phyloP scores from a whole-genome alignment of 1,140 invertebrate species.

The Stegodyphus mimosarum region DNA sequence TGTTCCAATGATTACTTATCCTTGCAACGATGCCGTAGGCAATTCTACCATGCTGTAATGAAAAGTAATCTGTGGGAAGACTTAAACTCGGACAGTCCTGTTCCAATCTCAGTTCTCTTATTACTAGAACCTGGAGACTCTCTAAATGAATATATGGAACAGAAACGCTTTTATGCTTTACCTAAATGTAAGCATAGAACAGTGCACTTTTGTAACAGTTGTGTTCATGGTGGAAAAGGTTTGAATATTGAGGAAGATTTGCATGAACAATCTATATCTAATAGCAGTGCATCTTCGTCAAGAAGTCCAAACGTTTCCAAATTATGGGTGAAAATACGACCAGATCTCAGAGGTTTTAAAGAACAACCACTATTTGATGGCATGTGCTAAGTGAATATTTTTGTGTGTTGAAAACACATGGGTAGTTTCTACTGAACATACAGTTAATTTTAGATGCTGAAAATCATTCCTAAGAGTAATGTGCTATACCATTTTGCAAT shows the following conservation, averaged over 20 bases:
- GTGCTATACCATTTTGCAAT: too few relatives aligned
- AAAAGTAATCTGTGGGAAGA: not conserved
- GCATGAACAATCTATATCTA: not conserved
- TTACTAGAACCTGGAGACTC: not conserved
- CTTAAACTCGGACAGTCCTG: not conserved
- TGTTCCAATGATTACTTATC: not conserved
- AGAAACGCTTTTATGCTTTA: conserved; percentile 22
- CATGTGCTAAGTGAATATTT: too few relatives aligned
- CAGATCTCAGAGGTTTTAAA: conserved; percentile 48
- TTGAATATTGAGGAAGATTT: not conserved
- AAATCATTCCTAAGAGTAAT: too few relatives aligned
- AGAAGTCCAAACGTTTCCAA: not conserved
- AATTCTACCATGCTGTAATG: conserved; percentile 24
- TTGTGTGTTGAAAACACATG: too few relatives aligned
- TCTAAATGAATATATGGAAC: conserved; percentile 31
- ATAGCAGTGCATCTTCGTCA: not conserved
- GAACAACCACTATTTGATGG: too few relatives aligned
- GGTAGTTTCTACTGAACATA: too few relatives aligned
- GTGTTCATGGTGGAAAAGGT: not conserved
- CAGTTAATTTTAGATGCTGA: too few relatives aligned
- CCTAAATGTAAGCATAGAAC: conserved; percentile 5
- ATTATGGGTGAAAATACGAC: conserved; percentile 50
- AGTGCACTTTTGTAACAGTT: not conserved
- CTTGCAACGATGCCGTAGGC: not conserved
- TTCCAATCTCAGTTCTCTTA: conserved; percentile 33